Evolutionary conservation across 2,888 invertebrate species (phyloP), one percentile per base, ranked within the genome.

Genomic region (Phalera bucephala): DNA sequence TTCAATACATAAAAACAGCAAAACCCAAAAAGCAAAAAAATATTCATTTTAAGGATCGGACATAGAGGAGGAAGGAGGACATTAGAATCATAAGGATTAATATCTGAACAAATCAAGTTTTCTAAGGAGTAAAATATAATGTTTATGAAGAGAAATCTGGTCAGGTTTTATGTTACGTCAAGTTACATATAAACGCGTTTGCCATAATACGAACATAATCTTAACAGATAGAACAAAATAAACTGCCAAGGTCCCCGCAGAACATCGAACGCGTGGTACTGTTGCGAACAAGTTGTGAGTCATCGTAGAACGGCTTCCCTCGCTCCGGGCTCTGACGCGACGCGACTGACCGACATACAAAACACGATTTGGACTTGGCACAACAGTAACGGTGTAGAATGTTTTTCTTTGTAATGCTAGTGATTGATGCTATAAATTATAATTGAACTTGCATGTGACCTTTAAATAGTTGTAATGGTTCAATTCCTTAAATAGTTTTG

Each of bases 271-370:
- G 65, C 66, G 68, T 62, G 60, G 64, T 56, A 54, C 38, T 40
- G 50, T 39, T 41, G 9, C 32, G 45, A 52, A 46, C 53, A 48
- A 52, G 49, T 46, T 31, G 62, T 78, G 80, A 79, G 52, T 78
- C 79, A 78, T 48, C 54, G 51, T 59, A 55, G 71, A 67, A 67
- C 76, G 78, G 79, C 59, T 80, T 80, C 74, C 80, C 80, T 80
- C 76, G 71, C 46, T 40, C 33, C 17, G 36, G 45, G 32, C 40
- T 36, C 31, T 25, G 33, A 19, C 33, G 33, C 42, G 36, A 22
- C 42, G 32, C 42, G 36, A 22, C 42, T 53, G 57, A 55, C 52
- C 55, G 55, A 51, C 62, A 56, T 54, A 49, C 52, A 42, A 50
- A 49, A 48, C 45, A 43, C 52, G 55, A 42, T 31, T 19, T 43